Evolutionary conservation across 2,888 invertebrate species (phyloP), one percentile per base, ranked within the genome.

Genomic region (Geotrupes spiniger): DNA sequence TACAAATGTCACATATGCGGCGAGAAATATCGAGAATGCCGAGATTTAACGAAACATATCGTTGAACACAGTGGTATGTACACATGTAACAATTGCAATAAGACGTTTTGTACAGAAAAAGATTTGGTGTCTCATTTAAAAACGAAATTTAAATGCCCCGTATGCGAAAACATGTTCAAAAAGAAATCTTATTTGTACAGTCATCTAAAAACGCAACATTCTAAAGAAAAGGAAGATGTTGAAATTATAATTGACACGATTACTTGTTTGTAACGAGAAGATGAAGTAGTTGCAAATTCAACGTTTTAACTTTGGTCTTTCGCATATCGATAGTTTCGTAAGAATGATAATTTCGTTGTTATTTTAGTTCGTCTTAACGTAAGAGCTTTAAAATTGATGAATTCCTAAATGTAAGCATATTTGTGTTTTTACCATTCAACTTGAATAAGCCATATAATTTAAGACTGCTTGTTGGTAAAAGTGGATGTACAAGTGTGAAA

Each of bases 1-100:
- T 60, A 58, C 36, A 56, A 51, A 28, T 60, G 60, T 43, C 59
- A 57, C 33, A 11, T 56, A 17, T 60, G 60, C 43, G 36, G 39
- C 5, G 50, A 55, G 27, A 40, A 50, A 33, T 59, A 59, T 29
- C 45, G 36, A 12, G 56, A 60, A 33, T 56, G 50, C 17, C 47
- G 53, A 1, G 54, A 53, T n/a, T 43, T 59, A 17, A 53, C 51
- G 1, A 56, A 46, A 17, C 60, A 60, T 38, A 31, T 60, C 12
- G 50, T 52, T 5, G 59, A 52, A 31, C 60, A 60, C 36, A 52
- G 50, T 11, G 55, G 57, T 1, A 43, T 53, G 49, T 52, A 54
- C 28, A 38, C 53, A 5, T 59, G 59, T 42, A 36, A 29, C 21
- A 31, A 37, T 16, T 59, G 59, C 29, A 46, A 52, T 5, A 48